Base-by-base conservation (phyloP, 2,888 invertebrate genomes). In the Cataglyphis cursor region DNA sequence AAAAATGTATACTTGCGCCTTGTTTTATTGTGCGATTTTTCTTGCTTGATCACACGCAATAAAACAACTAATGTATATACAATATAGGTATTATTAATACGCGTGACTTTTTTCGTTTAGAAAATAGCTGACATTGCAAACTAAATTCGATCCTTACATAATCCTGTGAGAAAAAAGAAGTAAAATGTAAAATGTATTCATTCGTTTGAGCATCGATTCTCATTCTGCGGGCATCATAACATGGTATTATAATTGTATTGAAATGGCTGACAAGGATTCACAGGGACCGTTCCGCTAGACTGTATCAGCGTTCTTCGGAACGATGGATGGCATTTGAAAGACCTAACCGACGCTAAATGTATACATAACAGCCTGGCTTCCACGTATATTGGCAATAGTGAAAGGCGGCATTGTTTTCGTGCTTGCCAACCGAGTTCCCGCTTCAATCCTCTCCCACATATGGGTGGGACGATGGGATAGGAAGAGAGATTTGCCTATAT, bases 401-500 rank as follows among this genome's bases (percentile, higher is more conserved):
- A 90, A 90, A 90, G 89, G 88, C 86, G 76, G 85, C 86, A 90
- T 90, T 90, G 90, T 90, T 88, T 88, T 85, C 85, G 70, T 75
- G 78, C 81, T 65, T 64, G 82, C 72, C 64, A 84, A 86, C 87
- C 66, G 86, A 68, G 64, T 83, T 84, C 81, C 83, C 70, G 81
- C 74, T 83, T 35, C 82, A 57, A 61, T 84, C 73, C 87, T 85
- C 83, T 31, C 54, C 72, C 72, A 24, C 61, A 21, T 9, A 31
- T 57, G 62, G 61, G 57, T 48, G 74, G 70, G 15, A 75, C 48
- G 75, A 64, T 48, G 73, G 57, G 68, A 59, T 70, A 84, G 73
- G 82, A 76, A 66, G 51, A 68, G 87, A 89, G 90, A 87, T 89
- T 88, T 87, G 74, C 84, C 73, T 70, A 84, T 74, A 76, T 59